A percentile compares a stretch with the other conserved stretches of the same genome.
Evolutionary conservation across 2,888 invertebrate genomes (phyloP).

Genomic region (Venusia cambrica): DNA sequence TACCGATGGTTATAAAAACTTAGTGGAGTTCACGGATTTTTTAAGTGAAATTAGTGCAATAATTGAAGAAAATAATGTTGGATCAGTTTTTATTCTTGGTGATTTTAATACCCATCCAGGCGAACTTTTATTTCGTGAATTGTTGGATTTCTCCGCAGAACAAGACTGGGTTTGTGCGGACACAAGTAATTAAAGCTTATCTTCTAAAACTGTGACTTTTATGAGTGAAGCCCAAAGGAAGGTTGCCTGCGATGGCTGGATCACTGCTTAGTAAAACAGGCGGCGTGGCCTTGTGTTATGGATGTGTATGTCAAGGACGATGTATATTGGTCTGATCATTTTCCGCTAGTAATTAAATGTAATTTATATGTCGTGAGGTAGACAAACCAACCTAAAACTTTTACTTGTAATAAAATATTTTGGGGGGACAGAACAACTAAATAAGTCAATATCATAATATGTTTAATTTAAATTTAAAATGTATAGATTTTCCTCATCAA

Average conservation of each 20-base stretch:
- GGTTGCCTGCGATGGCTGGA: constrained; percentile 4
- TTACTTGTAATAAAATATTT: not conserved
- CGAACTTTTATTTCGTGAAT: too few species aligned
- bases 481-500: not conserved
- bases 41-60: constrained; percentile 5
- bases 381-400: not conserved
- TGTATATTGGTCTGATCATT: constrained; percentile 8
- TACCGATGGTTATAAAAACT: constrained; percentile 1
- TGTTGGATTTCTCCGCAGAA: too few species aligned
- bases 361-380: not conserved
- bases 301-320: constrained; percentile 5
- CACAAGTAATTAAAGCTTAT: not conserved
- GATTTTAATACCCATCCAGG: too few species aligned
- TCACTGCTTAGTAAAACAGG: constrained; percentile 4
- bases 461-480: not conserved
- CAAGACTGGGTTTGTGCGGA: constrained; percentile 1
- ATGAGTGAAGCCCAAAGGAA: not conserved
- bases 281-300: not conserved
- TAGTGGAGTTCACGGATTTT: constrained; percentile 4
- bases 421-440: not conserved
- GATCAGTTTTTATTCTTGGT: constrained; percentile 7
- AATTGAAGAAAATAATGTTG: constrained; percentile 5
- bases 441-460: not conserved
- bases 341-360: constrained; percentile 5
- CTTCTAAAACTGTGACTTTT: too few species aligned